Percentiles rank a stretch among this genome's conserved stretches.
Conservation (phyloP, 2,113 vertebrate genomes). For the Symphodus melops region DNA sequence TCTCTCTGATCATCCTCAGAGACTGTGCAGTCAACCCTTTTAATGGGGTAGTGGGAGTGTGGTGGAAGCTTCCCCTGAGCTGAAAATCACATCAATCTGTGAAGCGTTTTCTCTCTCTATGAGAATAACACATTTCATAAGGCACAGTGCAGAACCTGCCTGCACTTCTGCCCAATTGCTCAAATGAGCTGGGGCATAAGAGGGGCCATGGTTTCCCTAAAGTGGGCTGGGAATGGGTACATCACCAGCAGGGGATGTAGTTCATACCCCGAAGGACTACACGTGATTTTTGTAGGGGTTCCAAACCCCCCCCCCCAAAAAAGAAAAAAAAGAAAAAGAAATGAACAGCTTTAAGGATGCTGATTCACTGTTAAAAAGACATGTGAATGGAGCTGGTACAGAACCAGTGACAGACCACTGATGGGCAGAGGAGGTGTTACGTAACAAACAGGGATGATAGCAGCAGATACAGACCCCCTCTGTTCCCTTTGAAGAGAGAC, state of each 20-base stretch:
- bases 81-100: slow-evolving; percentile 34
- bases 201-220: slow-evolving; percentile 29
- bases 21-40: slow-evolving; percentile 37
- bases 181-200: slow-evolving; percentile 21
- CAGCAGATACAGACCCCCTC: not conserved
- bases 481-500: slow-evolving; percentile 8
- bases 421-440: not conserved
- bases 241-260: not conserved
- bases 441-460: not conserved
- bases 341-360: not conserved
- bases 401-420: not conserved
- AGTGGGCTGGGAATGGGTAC: slow-evolving; percentile 2
- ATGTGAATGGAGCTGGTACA: not conserved
- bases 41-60: slow-evolving; percentile 43
- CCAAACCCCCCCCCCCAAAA: not conserved
- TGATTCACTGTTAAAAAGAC: not conserved
- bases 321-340: too few relatives aligned
- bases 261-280: not conserved
- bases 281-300: not conserved
- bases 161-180: slow-evolving; percentile 19
- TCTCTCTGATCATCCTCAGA: slow-evolving; percentile 61
- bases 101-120: slow-evolving; percentile 17
- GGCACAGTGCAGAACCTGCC: not conserved
- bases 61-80: slow-evolving; percentile 38
- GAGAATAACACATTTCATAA: slow-evolving; percentile 17